Conservation (phyloP, 1,140 invertebrate species). For the Brachionus plicatilis region DNA sequence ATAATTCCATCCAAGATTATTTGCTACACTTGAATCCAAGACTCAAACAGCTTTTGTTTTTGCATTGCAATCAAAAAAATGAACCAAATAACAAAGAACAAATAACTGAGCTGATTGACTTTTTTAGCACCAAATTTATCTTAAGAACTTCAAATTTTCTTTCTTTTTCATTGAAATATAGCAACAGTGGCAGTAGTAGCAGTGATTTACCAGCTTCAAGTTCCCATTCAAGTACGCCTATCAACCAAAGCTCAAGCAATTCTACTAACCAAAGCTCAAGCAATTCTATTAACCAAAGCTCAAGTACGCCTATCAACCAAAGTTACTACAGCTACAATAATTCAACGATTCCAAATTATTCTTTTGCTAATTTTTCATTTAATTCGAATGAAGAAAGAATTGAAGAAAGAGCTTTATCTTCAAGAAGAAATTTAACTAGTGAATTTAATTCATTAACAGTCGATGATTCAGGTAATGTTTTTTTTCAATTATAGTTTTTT, state of each 20-base stretch:
- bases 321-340: background rate
- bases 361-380: background rate
- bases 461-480: too few relatives aligned
- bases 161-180: background rate
- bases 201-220: background rate
- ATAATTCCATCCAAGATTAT: background rate
- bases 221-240: background rate
- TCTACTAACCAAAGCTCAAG: too few relatives aligned
- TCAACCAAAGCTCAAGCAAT: background rate
- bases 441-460: too few relatives aligned
- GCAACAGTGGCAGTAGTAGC: background rate
- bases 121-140: background rate
- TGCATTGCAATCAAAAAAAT: background rate
- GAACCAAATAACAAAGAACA: background rate
- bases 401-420: too few relatives aligned
- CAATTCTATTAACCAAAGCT: too few relatives aligned
- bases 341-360: background rate
- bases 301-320: background rate
- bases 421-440: too few relatives aligned
- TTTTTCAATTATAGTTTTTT: too few relatives aligned
- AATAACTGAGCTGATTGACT: background rate
- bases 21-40: background rate
- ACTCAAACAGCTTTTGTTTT: background rate
- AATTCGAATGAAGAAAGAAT: background rate
- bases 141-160: background rate